phyloP scores from a whole-genome alignment of 2,797 vertebrate species.

The Spea hammondii region DNA sequence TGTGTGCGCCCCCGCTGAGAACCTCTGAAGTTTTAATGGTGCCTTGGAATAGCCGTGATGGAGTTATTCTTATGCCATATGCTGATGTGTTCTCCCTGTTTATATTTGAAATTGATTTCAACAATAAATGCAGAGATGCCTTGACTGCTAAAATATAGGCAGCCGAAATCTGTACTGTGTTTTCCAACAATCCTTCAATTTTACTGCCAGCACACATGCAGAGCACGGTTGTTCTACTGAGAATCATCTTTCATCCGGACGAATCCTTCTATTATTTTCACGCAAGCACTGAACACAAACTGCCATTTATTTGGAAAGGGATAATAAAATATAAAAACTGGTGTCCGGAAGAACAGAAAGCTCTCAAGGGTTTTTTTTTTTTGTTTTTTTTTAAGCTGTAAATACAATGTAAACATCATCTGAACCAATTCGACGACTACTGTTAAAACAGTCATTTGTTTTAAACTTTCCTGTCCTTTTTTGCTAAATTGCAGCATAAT shows the following conservation, averaged over 20 bases:
- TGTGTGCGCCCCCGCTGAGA: slow-evolving; percentile 9
- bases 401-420: slow-evolving; percentile 19
- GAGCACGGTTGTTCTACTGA: slow-evolving; percentile 13
- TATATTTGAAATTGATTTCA: slow-evolving; percentile 45
- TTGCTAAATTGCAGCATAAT: slow-evolving; percentile 3
- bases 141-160: slow-evolving; percentile 14
- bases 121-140: slow-evolving; percentile 11
- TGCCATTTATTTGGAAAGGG: slow-evolving; percentile 30
- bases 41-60: slow-evolving; percentile 12
- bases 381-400: not conserved
- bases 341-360: not conserved
- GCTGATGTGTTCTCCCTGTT: slow-evolving; percentile 30
- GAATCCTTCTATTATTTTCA: slow-evolving; percentile 46
- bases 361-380: slow-evolving; percentile 3
- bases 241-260: slow-evolving; percentile 35
- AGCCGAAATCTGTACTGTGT: slow-evolving; percentile 1
- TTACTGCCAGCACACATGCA: slow-evolving; percentile 23
- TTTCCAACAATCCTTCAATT: slow-evolving; percentile 21
- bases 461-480: slow-evolving; percentile 4
- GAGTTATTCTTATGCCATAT: slow-evolving; percentile 18
- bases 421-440: slow-evolving; percentile 26
- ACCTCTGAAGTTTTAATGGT: slow-evolving; percentile 5
- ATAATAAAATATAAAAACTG: slow-evolving; percentile 21
- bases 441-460: slow-evolving; percentile 22
- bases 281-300: slow-evolving; percentile 8